These are phyloP conservation scores for Rhopalosiphum maidis DNA, from an alignment of 1,140 invertebrate genomes.

Conservation along the genomic window DNA sequence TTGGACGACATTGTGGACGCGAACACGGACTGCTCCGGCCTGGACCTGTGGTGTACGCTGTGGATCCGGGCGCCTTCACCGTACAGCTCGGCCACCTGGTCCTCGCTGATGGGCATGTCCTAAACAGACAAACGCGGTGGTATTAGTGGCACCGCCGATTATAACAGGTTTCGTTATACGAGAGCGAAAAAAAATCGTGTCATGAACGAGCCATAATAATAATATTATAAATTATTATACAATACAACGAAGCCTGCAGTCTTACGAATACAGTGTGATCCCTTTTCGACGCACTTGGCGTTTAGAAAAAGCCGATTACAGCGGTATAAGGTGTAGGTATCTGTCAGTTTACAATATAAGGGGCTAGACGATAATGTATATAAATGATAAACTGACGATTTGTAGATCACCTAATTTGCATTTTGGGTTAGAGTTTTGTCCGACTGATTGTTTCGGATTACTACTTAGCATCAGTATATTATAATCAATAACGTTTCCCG, in stretches of 20 bases:
- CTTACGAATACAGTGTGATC: background rate
- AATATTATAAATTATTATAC: no score
- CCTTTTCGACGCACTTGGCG: background rate
- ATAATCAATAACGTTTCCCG: background rate
- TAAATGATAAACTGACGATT: no score
- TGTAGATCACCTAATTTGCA: no score
- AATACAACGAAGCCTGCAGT: no score
- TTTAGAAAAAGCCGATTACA: background rate
- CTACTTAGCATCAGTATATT: no score
- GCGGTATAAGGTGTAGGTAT: background rate
- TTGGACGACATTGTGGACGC: conserved; percentile 59
- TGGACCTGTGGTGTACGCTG: conserved; percentile 59
- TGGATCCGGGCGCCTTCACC: conserved; percentile 59
- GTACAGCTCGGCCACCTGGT: conserved; percentile 59
- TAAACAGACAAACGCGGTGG: background rate
- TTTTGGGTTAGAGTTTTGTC: no score
- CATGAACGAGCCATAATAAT: background rate
- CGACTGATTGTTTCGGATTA: no score
- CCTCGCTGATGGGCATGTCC: conserved; percentile 58
- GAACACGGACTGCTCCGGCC: conserved; percentile 57
- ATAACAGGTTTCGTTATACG: background rate
- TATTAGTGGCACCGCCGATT: background rate
- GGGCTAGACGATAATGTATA: no score
- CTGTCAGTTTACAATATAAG: no score
- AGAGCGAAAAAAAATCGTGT: background rate